Conservation (phyloP, 2,113 vertebrate genomes). For the Balaenoptera acutorostrata region DNA sequence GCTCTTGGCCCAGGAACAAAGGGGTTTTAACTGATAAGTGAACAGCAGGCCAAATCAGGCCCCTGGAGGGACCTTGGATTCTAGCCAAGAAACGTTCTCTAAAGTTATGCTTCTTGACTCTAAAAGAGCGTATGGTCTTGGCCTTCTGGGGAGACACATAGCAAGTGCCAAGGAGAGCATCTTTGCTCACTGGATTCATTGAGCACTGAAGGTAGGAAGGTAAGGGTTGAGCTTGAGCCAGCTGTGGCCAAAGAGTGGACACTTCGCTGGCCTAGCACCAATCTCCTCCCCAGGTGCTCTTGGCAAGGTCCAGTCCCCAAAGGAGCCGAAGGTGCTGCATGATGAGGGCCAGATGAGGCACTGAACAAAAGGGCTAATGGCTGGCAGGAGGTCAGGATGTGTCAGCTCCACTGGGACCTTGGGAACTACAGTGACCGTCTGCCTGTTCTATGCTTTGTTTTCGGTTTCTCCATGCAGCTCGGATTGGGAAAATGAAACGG, state of each 20-base stretch:
- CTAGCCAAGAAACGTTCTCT: background rate
- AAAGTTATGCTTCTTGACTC: background rate
- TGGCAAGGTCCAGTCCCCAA: background rate
- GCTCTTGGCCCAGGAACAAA: background rate
- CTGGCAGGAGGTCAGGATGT: constrained; percentile 20
- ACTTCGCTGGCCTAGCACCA: background rate
- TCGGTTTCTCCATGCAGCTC: constrained; percentile 86
- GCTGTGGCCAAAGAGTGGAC: background rate
- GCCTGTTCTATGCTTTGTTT: constrained; percentile 58
- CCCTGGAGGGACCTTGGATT: background rate
- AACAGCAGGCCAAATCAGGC: background rate
- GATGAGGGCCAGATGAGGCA: background rate
- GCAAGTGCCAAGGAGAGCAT: background rate
- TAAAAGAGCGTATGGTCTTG: background rate
- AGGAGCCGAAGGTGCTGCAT: background rate
- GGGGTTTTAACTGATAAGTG: background rate
- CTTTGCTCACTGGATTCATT: background rate
- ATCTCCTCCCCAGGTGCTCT: background rate
- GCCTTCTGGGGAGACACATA: background rate
- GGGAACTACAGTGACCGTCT: background rate
- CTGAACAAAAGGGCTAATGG: constrained; percentile 5
- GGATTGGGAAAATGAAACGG: constrained; percentile 99
- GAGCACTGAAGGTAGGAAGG: background rate
- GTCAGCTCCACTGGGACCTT: background rate
- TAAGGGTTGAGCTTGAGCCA: background rate